phyloP scores from a whole-genome alignment of 1,140 invertebrate genomes.

The Brachionus asplanchnoidis region DNA sequence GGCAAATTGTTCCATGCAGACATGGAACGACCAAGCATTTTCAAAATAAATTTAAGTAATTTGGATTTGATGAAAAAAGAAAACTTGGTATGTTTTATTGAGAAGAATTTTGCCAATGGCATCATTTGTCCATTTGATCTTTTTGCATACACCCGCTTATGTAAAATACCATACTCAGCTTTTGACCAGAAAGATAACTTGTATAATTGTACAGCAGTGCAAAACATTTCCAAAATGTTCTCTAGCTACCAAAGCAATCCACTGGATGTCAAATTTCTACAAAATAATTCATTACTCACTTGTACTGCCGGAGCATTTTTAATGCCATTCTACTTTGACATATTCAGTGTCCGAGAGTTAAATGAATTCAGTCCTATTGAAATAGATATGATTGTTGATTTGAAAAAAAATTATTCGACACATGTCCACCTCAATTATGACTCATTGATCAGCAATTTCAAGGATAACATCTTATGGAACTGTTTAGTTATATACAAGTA shows the following conservation, averaged over 20 bases:
- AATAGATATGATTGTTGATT: not conserved
- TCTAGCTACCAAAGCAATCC: not conserved
- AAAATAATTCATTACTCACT: not conserved
- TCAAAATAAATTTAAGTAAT: not conserved
- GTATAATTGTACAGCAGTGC: not conserved
- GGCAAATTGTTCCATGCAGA: not conserved
- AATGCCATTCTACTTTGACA: slow-evolving; percentile 35
- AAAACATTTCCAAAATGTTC: not conserved
- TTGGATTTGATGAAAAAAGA: slow-evolving; percentile 10
- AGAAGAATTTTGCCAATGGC: not conserved
- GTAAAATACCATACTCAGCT: not conserved
- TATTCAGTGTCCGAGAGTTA: slow-evolving; percentile 2
- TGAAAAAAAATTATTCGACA: not conserved
- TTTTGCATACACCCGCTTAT: not conserved
- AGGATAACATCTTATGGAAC: slow-evolving; percentile 30
- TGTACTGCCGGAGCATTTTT: not conserved
- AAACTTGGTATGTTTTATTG: slow-evolving; percentile 14
- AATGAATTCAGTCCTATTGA: not conserved
- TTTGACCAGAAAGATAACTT: not conserved
- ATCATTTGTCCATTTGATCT: slow-evolving; percentile 22
- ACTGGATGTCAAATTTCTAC: not conserved
- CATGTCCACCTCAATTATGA: not conserved
- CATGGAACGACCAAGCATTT: not conserved
- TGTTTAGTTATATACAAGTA: slow-evolving; percentile 27
- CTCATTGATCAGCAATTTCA: not conserved